These are phyloP conservation scores for Coecobrya sp. DNA, from an alignment of 2,888 invertebrate genomes.

Conservation along the genomic window DNA sequence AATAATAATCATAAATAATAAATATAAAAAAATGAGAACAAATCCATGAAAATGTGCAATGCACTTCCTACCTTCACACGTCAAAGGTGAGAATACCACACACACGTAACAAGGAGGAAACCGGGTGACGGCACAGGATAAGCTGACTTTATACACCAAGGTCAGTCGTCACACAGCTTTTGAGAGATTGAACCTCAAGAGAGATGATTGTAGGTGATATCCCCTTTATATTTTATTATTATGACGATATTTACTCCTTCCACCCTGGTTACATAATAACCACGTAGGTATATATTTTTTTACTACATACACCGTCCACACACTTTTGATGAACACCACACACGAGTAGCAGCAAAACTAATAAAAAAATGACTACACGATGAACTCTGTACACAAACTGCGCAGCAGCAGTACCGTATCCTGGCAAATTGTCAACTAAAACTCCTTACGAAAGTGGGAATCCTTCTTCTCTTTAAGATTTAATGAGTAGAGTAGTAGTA, in stretches of 20 bases:
- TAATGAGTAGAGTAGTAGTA: background rate
- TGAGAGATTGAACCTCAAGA: no score
- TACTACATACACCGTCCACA: background rate
- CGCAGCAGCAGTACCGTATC: background rate
- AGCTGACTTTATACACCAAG: background rate
- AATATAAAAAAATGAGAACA: no score
- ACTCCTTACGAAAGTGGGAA: background rate
- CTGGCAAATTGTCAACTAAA: constrained; percentile 40
- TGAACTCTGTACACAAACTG: background rate
- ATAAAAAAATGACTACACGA: background rate
- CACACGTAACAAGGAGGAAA: background rate
- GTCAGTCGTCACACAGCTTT: no score
- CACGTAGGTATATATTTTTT: no score
- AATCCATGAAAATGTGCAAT: background rate
- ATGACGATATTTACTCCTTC: background rate
- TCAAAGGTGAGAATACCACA: background rate
- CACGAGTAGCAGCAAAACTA: background rate
- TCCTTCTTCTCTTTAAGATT: background rate
- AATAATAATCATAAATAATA: no score
- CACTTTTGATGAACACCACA: no score
- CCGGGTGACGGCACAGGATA: background rate
- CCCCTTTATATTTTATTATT: no score
- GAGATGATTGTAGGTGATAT: no score
- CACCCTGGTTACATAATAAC: background rate
- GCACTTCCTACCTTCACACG: constrained; percentile 2